phyloP scores from a whole-genome alignment of 2,888 invertebrate genomes.

The Ennomos quercinarius region DNA sequence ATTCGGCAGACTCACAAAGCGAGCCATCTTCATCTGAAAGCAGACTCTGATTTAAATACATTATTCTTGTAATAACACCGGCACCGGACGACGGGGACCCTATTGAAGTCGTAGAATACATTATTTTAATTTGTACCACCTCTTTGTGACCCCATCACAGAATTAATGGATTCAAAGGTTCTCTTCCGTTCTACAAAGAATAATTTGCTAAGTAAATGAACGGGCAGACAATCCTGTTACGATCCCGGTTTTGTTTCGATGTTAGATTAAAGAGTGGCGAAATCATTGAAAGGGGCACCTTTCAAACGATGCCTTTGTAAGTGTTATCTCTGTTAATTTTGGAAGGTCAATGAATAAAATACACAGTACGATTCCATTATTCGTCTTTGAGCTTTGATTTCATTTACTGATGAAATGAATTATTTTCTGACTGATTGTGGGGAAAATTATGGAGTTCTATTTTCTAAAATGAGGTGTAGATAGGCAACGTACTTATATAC shows the following conservation, averaged over 20 bases:
- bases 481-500: too few relatives aligned
- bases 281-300: slow-evolving; percentile 74
- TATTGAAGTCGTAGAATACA: slow-evolving; percentile 84
- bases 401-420: slow-evolving; percentile 48
- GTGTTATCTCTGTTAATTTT: slow-evolving; percentile 80
- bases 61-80: slow-evolving; percentile 83
- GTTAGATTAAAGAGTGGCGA: slow-evolving; percentile 81
- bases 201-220: slow-evolving; percentile 86
- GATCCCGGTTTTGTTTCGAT: slow-evolving; percentile 81
- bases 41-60: slow-evolving; percentile 84
- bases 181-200: slow-evolving; percentile 85
- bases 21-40: slow-evolving; percentile 81
- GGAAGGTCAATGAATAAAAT: slow-evolving; percentile 79
- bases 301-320: slow-evolving; percentile 73
- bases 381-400: slow-evolving; percentile 65
- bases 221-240: slow-evolving; percentile 83
- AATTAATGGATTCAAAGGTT: slow-evolving; percentile 85
- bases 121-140: slow-evolving; percentile 85
- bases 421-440: slow-evolving; percentile 12
- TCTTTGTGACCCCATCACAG: slow-evolving; percentile 82
- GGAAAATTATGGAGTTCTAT: not conserved
- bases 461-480: not conserved
- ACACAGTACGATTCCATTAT: slow-evolving; percentile 73
- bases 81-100: slow-evolving; percentile 80
- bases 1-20: slow-evolving; percentile 77